phyloP scores from a whole-genome alignment of 2,797 vertebrate genomes.

The Linurgus olivaceus region DNA sequence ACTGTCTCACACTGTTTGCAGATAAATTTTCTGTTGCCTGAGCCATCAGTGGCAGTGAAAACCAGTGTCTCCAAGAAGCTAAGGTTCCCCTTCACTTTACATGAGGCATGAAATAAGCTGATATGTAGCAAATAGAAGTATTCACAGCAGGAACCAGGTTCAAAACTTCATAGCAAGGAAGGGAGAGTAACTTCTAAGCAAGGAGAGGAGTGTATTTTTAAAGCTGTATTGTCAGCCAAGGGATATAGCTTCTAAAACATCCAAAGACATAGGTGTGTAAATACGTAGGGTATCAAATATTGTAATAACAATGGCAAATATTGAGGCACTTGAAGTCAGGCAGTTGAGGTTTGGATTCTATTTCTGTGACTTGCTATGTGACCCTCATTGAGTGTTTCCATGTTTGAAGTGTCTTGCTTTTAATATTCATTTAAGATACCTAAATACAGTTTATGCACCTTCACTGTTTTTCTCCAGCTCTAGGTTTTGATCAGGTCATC shows the following conservation, averaged over 20 bases:
- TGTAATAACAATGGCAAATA: not conserved
- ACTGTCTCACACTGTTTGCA: not conserved
- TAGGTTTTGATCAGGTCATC: not conserved
- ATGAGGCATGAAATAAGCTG: not conserved
- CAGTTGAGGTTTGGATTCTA: not conserved
- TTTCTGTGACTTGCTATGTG: not conserved
- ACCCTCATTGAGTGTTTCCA: not conserved
- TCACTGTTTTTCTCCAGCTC: not conserved
- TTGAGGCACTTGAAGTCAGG: not conserved
- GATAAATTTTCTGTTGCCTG: not conserved
- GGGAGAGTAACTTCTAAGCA: not conserved
- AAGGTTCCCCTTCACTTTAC: not conserved
- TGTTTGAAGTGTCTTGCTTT: not conserved
- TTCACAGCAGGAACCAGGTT: not conserved
- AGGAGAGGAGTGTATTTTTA: not conserved
- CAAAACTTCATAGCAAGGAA: not conserved
- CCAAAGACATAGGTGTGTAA: not conserved
- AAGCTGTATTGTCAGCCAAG: not conserved
- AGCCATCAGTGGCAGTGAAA: not conserved
- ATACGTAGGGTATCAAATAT: not conserved
- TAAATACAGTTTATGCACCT: not conserved
- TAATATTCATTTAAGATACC: not conserved
- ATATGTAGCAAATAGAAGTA: not conserved
- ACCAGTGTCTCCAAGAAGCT: not conserved
- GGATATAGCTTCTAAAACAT: not conserved